Evolutionary conservation across 1,140 invertebrate species (phyloP), one percentile per base, ranked within the genome.

Genomic region (Drosophila sturtevanti): DNA sequence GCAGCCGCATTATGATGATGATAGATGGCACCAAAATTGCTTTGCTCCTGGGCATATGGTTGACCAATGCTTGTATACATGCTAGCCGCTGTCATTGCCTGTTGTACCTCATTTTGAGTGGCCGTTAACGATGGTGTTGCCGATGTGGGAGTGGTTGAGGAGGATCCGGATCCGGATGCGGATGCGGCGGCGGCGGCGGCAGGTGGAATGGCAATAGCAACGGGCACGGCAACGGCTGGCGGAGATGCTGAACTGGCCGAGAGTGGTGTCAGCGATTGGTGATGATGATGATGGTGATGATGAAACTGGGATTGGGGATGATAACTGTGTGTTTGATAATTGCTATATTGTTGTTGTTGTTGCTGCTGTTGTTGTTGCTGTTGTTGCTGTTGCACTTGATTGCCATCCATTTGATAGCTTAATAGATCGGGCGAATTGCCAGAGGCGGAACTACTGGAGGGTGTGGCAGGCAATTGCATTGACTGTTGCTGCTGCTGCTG

Each of bases 11-110:
- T 89, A 52, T 90, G 76, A 68, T 92, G 90, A 79, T 93, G 93
- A 86, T 93, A 93, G 31, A 93, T 92, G 2, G 93, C 92, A 4
- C 93, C 93, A 67, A 93, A 93, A 37, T 92, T 92, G 48, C 93
- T 93, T 62, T 93, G 90, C 62, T 94, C 93, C 7, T 85, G 73
- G 11, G 79, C 85, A 72, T 93, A 93, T 0, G 93, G 92, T 51
- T 93, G 93, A 0, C 87, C 85, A 18, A 93, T 89, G 56, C 80
- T 73, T 0, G 87, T 85, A 41, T 91, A 91, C 5, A 91, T 89
- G 41, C 86, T 91, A 14, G 84, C 79, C 14, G 82, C 82, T 0
- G 81, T 63, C 77, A 85, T 79, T 9, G 74, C 72, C 41, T 85
- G 86, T 2, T 64, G 62, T 10, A 72, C 54, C 2, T 56, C 65